Evolutionary conservation across 2,888 invertebrate genomes (phyloP), one percentile per base, ranked within the genome.

Genomic region (Globia sparganii): DNA sequence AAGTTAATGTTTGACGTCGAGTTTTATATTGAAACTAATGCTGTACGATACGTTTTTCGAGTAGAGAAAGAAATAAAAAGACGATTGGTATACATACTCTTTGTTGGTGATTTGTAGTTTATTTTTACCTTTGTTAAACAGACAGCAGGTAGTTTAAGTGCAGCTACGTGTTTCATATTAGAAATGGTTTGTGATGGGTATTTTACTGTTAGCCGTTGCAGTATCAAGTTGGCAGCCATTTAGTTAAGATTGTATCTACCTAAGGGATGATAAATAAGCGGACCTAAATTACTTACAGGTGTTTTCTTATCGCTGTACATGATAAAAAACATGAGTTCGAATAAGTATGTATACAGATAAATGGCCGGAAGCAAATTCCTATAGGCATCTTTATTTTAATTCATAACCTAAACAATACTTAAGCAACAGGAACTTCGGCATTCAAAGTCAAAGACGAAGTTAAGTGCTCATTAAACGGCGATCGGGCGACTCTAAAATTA

Each of bases 401-500:
- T 46, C 43, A 53, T 43, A 46, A 34, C 15, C 40, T 70, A 58
- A 78, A 71, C 46, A 68, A 81, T 74, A 59, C 66, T 58, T 75
- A 43, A 67, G 56, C 59, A 61, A 75, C 75, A 83, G 80, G 81
- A 86, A 81, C 87, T 83, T 65, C 78, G 78, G 76, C 73, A 75
- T 80, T 84, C 78, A 86, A 88, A 88, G 79, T 86, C 87, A 87
- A 86, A 85, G 84, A 69, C 86, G 31, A 81, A 88, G 76, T 80
- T 81, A 85, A 88, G 85, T 82, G 85, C 84, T 89, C 89, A 89
- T 89, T 89, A 90, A 90, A 87, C 84, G 75, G 75, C 75, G 74
- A 86, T 80, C 79, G 80, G 73, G 75, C 74, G 84, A 78, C 80
- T 88, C 89, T 91, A 90, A 92, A 91, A 90, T 90, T 90, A 90